These are phyloP conservation scores for Zaprionus lachaisei DNA, from an alignment of 1,140 invertebrate species.

Conservation along the genomic window DNA sequence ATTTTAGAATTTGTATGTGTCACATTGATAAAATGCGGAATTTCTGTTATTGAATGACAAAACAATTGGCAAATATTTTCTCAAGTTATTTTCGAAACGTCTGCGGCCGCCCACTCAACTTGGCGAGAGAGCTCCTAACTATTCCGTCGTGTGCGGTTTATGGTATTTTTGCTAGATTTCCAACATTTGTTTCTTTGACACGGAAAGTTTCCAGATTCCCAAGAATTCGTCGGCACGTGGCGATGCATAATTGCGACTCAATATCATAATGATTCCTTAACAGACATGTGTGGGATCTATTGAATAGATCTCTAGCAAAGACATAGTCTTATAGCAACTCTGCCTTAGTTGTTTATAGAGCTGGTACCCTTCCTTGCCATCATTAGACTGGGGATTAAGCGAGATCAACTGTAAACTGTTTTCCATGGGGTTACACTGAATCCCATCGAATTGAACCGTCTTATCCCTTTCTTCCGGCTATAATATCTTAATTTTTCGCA, in stretches of 20 bases:
- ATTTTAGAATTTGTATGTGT: constrained; percentile 43
- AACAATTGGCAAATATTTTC: constrained; percentile 62
- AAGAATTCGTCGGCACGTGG: constrained; percentile 49
- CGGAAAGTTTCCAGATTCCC: constrained; percentile 59
- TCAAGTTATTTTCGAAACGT: constrained; percentile 34
- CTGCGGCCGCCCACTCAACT: constrained; percentile 9
- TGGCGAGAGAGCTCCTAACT: neutral
- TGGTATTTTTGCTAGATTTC: constrained; percentile 30
- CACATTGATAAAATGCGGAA: constrained; percentile 63
- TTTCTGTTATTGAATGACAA: constrained; percentile 61
- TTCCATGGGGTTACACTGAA: neutral
- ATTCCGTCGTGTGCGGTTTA: constrained; percentile 26
- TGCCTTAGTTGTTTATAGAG: no score
- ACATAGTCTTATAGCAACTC: no score
- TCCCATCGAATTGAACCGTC: neutral
- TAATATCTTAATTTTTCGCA: constrained; percentile 55
- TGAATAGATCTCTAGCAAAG: no score
- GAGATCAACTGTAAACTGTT: neutral
- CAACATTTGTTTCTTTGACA: constrained; percentile 19
- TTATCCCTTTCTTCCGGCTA: constrained; percentile 20
- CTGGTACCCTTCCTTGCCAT: neutral
- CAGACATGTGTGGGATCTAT: no score
- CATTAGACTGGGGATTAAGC: neutral
- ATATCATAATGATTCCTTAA: neutral
- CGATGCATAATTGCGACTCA: constrained; percentile 39